phyloP scores from a whole-genome alignment of 2,888 invertebrate genomes.

The Scaptomyza tumidula region DNA sequence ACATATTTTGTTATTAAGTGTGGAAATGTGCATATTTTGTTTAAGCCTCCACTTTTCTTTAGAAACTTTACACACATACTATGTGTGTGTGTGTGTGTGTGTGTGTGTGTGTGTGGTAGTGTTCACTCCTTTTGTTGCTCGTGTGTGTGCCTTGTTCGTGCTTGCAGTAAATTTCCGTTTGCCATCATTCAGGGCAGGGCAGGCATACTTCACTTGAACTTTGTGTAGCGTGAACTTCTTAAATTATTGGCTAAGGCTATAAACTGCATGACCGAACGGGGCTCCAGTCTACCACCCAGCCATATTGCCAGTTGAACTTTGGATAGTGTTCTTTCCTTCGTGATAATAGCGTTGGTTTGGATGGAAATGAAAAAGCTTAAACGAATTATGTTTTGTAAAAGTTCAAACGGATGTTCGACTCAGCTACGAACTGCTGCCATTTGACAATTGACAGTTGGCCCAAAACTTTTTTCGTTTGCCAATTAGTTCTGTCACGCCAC shows the following conservation, averaged over 20 bases:
- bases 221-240: slow-evolving; percentile 79
- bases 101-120: slow-evolving; percentile 1
- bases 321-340: neutral
- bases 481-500: slow-evolving; percentile 57
- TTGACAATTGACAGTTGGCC: slow-evolving; percentile 73
- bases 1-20: slow-evolving; percentile 81
- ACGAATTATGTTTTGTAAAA: slow-evolving; percentile 68
- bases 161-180: slow-evolving; percentile 79
- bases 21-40: slow-evolving; percentile 78
- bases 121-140: slow-evolving; percentile 23
- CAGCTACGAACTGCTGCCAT: slow-evolving; percentile 41
- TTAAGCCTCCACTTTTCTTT: slow-evolving; percentile 40
- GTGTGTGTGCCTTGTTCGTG: slow-evolving; percentile 59
- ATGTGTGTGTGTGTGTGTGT: slow-evolving; percentile 6
- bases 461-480: slow-evolving; percentile 49
- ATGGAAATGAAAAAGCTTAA: slow-evolving; percentile 9
- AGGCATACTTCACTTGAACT: slow-evolving; percentile 74
- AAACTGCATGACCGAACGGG: slow-evolving; percentile 51
- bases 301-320: slow-evolving; percentile 12
- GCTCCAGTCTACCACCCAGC: slow-evolving; percentile 1
- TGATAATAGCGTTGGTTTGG: too few species aligned
- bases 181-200: slow-evolving; percentile 69
- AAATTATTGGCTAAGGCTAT: slow-evolving; percentile 72
- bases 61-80: slow-evolving; percentile 18
- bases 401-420: slow-evolving; percentile 58